Evolutionary conservation across 2,113 vertebrate species (phyloP), one percentile per base, ranked within the genome.

Genomic region (Saimiri boliviensis): DNA sequence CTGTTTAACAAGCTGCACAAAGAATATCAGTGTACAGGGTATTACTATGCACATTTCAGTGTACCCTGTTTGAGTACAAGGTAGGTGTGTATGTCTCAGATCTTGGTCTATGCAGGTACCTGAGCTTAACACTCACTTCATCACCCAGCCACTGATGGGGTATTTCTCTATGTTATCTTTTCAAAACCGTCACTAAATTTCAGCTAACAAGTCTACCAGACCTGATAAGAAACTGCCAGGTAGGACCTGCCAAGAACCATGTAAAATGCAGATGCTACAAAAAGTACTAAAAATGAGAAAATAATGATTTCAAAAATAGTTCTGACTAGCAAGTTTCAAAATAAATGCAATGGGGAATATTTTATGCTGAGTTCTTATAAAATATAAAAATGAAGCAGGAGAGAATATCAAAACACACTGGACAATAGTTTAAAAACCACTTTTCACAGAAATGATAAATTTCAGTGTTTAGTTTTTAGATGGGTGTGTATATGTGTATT

Each of bases 291-390:
- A 94, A 93, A 54, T 56, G n/a, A 30, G 60, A 80, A 85, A 66
- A 84, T n/a, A 83, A 32, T 30, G 6, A 80, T 68, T 79, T 84
- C n/a, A 88, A 40, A 13, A 89, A 23, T 45, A 79, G 16, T 13
- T 79, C 90, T 11, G 83, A 74, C 68, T 66, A 52, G 5, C 17
- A 95, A 86, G n/a, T 92, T 89, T 89, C 79, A 63, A 94, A 96
- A 91, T 89, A 73, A 63, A 86, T 30, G 27, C 81, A 83, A 9
- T 37, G 70, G 25, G n/a, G 70, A 89, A 71, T 42, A 63, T 35
- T 70, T 91, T 49, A 87, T 2, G 86, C 4, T 73, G 7, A 71
- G 13, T 71, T 88, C 6, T 56, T 27, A 79, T 25, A 30, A 79
- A 90, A 87, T 74, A 42, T 83, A 27, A 93, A 88, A 93, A 70